phyloP scores from a whole-genome alignment of 2,888 invertebrate genomes.

The Corbicula japonica region DNA sequence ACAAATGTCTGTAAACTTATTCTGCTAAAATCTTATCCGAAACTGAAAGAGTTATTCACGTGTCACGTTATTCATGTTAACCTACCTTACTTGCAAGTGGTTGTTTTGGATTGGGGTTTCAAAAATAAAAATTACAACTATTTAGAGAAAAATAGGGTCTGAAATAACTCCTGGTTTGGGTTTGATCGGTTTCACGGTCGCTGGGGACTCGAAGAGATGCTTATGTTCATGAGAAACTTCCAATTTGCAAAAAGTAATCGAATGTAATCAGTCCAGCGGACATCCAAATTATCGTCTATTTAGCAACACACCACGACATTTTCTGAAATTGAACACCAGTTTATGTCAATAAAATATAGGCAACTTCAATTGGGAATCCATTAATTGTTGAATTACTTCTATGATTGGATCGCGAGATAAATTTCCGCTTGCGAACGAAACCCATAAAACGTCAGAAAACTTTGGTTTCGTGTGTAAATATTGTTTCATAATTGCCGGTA shows the following conservation, averaged over 20 bases:
- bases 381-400: constrained; percentile 47
- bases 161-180: too few species aligned
- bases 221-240: not conserved
- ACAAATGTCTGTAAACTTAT: too few species aligned
- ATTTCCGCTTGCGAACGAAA: constrained; percentile 44
- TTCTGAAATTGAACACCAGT: constrained; percentile 56
- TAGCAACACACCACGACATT: constrained; percentile 53
- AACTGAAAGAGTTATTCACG: too few species aligned
- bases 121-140: too few species aligned
- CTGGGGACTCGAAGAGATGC: too few species aligned
- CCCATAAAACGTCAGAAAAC: constrained; percentile 32
- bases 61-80: too few species aligned
- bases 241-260: constrained; percentile 27
- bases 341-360: constrained; percentile 65
- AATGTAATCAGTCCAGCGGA: constrained; percentile 18
- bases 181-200: too few species aligned
- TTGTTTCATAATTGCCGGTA: constrained; percentile 34
- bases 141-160: too few species aligned
- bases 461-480: constrained; percentile 46
- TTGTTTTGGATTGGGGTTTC: too few species aligned
- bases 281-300: constrained; percentile 53
- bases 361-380: constrained; percentile 53
- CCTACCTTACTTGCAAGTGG: too few species aligned
- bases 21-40: too few species aligned
- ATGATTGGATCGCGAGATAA: constrained; percentile 45